A percentile compares a stretch with the other conserved stretches of the same genome.
Evolutionary conservation across 2,113 vertebrate genomes (phyloP).

Genomic region (Plecturocebus donacophilus): DNA sequence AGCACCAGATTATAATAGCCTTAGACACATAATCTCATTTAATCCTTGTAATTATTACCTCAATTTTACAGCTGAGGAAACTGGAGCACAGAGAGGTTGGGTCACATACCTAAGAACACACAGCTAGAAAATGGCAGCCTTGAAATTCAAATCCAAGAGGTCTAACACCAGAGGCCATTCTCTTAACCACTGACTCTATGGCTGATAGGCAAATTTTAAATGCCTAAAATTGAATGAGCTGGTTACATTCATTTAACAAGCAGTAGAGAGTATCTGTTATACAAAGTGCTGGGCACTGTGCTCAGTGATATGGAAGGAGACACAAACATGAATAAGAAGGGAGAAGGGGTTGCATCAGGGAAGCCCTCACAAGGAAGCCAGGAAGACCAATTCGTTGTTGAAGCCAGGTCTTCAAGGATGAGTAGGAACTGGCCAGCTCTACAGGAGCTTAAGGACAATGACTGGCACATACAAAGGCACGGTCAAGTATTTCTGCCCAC

Average conservation of each 20-base stretch:
- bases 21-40: neutral
- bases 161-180: neutral
- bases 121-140: neutral
- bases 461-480: neutral
- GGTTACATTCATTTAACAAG: neutral
- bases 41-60: neutral
- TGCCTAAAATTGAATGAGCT: neutral
- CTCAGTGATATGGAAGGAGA: neutral
- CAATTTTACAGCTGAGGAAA: neutral
- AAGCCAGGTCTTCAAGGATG: neutral
- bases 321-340: neutral
- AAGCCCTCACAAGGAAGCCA: neutral
- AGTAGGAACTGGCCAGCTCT: neutral
- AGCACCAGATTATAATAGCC: neutral
- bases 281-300: neutral
- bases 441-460: neutral
- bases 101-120: neutral
- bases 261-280: neutral
- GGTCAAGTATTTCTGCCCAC: neutral
- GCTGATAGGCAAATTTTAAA: neutral
- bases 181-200: neutral
- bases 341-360: neutral
- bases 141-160: neutral
- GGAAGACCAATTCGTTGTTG: neutral
- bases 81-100: neutral